Base-by-base conservation (phyloP, 2,113 vertebrate genomes). In the Dromiciops gliroides region DNA sequence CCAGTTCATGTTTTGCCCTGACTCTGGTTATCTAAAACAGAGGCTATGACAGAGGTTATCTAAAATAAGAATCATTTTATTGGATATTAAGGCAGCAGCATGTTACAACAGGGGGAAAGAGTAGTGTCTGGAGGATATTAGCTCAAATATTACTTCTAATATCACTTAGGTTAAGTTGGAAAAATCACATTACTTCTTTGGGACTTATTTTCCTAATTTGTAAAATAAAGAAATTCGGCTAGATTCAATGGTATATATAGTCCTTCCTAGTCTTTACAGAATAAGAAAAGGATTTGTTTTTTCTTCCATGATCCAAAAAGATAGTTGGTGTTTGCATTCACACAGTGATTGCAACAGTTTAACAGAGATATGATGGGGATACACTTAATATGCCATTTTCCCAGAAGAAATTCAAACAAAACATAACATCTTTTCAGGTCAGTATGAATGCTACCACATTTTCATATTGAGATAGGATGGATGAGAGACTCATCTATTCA, bases 381-480 rank as follows among this genome's bases (percentile, higher is more conserved):
- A n/a, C 10, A 94, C 49, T 95, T 95, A 94, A 92, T 91, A 25
- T 37, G 56, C 67, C 93, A 50, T 97, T 96, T 67, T 96, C 98
- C 37, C 88, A 95, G 50, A 93, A 96, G 89, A 97, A 94, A 92
- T 89, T 93, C 92, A 96, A 91, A 5, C n/a, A 75, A 48, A 89
- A 44, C 90, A 95, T 96, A 89, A 67, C 47, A 8, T 96, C 47
- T 96, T 97, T 97, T 89, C 91, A 94, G 93, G 53, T 26, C 67
- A 94, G 92, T 2, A 0, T 56, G 91, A 98, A 93, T 50, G 60
- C 2, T 22, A 50, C 60, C 96, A 93, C 26, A 95, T 97, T 97
- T 97, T 96, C 97, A 97, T 0, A 31, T 3, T 96, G 92, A 98
- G 98, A 92, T 60, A 96, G 53, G 97, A 96, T 96, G 91, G 94